Conservation (phyloP, 2,888 invertebrate genomes). For the Acronicta alni region DNA sequence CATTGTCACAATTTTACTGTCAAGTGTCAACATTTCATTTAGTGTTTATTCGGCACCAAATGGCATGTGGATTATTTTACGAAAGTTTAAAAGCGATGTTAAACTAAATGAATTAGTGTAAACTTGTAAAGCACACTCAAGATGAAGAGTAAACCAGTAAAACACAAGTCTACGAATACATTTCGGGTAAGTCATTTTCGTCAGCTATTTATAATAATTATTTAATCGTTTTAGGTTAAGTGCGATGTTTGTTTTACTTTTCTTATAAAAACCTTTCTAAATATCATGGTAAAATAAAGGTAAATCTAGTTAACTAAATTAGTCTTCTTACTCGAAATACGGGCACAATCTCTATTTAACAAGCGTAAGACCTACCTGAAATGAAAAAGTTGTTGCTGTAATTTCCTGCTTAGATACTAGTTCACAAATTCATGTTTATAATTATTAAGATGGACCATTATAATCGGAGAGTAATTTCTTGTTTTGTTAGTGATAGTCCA, state of each 20-base stretch:
- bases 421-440: too few species aligned
- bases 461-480: too few species aligned
- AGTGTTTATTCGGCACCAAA: neutral
- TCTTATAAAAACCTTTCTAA: neutral
- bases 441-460: too few species aligned
- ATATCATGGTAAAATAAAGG: too few species aligned
- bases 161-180: conserved; percentile 93
- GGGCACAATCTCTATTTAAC: too few species aligned
- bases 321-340: too few species aligned
- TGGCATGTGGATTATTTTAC: conserved; percentile 62
- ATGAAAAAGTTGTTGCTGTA: too few species aligned
- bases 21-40: conserved; percentile 2
- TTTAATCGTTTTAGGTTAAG: conserved; percentile 59
- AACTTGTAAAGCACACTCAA: conserved; percentile 55
- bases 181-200: conserved; percentile 90
- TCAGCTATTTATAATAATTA: neutral
- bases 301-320: too few species aligned
- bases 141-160: conserved; percentile 92
- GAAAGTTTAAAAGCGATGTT: conserved; percentile 18
- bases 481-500: too few species aligned
- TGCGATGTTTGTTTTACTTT: conserved; percentile 17
- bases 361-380: too few species aligned
- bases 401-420: too few species aligned
- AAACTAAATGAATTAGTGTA: conserved; percentile 24
- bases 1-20: neutral